Evolutionary conservation across 1,140 invertebrate genomes (phyloP).

Genomic region (Papilio helenus): DNA sequence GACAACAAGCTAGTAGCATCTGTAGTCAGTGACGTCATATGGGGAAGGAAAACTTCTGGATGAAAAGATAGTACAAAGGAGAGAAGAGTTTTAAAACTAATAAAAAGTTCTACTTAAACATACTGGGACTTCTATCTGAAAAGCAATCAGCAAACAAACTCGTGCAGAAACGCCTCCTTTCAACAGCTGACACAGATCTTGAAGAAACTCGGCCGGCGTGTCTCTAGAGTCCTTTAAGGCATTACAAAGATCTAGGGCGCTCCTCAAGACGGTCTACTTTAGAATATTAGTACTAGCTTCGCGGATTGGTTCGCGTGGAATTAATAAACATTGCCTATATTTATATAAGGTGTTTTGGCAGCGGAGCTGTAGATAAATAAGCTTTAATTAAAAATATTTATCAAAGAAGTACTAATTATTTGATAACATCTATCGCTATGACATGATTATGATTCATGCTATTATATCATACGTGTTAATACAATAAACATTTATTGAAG

Average conservation of each 20-base stretch:
- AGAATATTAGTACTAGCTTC: not conserved
- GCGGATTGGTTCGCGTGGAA: too few species aligned
- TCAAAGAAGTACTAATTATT: not conserved
- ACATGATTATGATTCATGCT: slow-evolving; percentile 1
- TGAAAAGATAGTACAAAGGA: not conserved
- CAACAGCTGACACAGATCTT: slow-evolving; percentile 22
- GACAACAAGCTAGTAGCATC: not conserved
- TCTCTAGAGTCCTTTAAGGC: slow-evolving; percentile 32
- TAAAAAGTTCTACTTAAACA: not conserved
- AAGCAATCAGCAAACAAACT: slow-evolving; percentile 20
- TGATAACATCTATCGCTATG: slow-evolving; percentile 9
- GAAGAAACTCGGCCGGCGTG: slow-evolving; percentile 13
- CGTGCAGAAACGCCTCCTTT: not conserved
- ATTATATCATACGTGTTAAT: not conserved
- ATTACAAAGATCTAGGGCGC: slow-evolving; percentile 32
- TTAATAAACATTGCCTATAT: too few species aligned
- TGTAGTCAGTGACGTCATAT: not conserved
- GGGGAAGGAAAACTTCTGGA: not conserved
- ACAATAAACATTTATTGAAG: not conserved
- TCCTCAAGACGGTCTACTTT: slow-evolving; percentile 5
- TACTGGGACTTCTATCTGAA: not conserved
- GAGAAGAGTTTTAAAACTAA: not conserved
- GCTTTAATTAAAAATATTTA: not conserved
- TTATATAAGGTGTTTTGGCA: too few species aligned
- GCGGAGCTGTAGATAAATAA: too few species aligned